phyloP scores from a whole-genome alignment of 35 echinoderm and acorn worm genomes.

The Lytechinus variegatus region DNA sequence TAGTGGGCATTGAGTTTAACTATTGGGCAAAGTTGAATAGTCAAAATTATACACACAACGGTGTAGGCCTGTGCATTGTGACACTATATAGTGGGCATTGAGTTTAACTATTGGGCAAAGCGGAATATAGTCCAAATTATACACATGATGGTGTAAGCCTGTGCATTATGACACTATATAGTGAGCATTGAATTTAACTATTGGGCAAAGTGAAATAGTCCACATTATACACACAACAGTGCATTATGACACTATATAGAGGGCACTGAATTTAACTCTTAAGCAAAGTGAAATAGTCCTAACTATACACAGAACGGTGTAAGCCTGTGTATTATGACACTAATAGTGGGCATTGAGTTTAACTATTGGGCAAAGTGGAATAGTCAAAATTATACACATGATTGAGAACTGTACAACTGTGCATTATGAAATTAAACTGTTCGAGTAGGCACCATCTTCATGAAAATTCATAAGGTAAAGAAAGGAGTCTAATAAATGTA shows the following conservation, averaged over 20 bases:
- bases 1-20: too few relatives aligned
- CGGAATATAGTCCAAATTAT: slow-evolving; percentile 25
- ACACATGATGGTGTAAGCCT: neutral
- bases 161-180: neutral
- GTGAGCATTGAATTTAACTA: too few relatives aligned
- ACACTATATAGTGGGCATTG: too few relatives aligned
- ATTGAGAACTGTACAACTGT: neutral
- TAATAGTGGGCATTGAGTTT: too few relatives aligned
- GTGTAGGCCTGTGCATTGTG: neutral
- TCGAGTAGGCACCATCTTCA: too few relatives aligned
- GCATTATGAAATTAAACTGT: too few relatives aligned
- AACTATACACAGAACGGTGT: neutral
- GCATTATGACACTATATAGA: too few relatives aligned
- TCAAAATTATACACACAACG: neutral
- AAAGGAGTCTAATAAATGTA: too few relatives aligned
- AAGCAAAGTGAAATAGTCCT: neutral
- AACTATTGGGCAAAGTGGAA: neutral
- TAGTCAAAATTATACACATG: neutral
- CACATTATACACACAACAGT: neutral
- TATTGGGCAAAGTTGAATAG: neutral
- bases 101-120: neutral
- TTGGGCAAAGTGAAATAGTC: neutral
- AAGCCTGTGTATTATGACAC: neutral
- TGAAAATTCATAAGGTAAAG: too few relatives aligned
- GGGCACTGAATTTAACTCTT: too few relatives aligned